These are phyloP conservation scores for Macquaria ambigua DNA, from an alignment of 2,113 vertebrate species.

Conservation along the genomic window DNA sequence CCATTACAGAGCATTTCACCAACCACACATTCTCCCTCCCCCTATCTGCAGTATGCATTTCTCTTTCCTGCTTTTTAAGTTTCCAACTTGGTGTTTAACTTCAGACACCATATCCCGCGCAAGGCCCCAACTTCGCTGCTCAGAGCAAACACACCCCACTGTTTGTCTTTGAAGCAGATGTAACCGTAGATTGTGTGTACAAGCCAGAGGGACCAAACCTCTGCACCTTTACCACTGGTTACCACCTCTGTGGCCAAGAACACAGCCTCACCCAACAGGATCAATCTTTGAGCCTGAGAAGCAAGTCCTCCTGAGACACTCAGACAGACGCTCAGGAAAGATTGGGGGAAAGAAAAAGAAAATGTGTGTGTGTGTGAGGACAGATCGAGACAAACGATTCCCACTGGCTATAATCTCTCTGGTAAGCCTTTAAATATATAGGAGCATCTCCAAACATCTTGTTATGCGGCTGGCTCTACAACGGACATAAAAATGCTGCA, in stretches of 20 bases:
- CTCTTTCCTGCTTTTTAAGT: slow-evolving; percentile 4
- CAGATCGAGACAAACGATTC: slow-evolving; percentile 47
- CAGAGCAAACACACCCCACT: slow-evolving; percentile 51
- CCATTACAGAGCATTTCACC: neutral
- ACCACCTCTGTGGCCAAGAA: slow-evolving; percentile 66
- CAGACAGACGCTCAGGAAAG: slow-evolving; percentile 32
- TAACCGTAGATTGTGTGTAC: slow-evolving; percentile 61
- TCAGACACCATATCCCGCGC: slow-evolving; percentile 30
- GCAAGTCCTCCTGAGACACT: slow-evolving; percentile 33
- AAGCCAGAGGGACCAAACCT: slow-evolving; percentile 44
- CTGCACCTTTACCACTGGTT: slow-evolving; percentile 65
- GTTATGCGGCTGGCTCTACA: slow-evolving; percentile 60
- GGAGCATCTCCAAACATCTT: slow-evolving; percentile 56
- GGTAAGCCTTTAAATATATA: slow-evolving; percentile 76
- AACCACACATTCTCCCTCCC: neutral
- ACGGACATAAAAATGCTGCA: slow-evolving; percentile 49
- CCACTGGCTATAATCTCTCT: slow-evolving; percentile 58
- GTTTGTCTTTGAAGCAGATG: slow-evolving; percentile 55
- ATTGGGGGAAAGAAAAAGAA: neutral
- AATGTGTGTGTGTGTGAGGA: neutral
- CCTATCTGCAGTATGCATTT: neutral
- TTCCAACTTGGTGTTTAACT: slow-evolving; percentile 26
- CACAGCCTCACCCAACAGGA: slow-evolving; percentile 38
- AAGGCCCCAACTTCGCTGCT: slow-evolving; percentile 26
- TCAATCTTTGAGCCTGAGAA: slow-evolving; percentile 46